phyloP scores from a whole-genome alignment of 2,797 vertebrate species.

The Fundulus diaphanus region DNA sequence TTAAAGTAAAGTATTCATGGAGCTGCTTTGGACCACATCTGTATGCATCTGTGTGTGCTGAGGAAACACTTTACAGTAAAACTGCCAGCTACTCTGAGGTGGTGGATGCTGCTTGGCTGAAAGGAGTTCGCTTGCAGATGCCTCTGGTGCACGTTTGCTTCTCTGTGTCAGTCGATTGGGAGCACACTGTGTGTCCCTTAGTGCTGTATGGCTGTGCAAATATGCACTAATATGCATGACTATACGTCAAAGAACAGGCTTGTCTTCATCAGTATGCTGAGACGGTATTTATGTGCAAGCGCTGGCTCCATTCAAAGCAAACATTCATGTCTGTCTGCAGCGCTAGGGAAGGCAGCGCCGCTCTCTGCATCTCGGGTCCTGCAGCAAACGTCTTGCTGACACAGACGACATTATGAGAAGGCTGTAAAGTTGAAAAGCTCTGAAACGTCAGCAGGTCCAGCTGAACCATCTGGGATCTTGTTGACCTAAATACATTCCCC shows the following conservation, averaged over 20 bases:
- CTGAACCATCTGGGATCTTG: conserved; percentile 49
- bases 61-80: conserved; percentile 75
- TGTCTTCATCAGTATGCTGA: conserved; percentile 64
- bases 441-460: conserved; percentile 32
- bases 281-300: conserved; percentile 30
- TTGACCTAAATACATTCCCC: conserved; percentile 61
- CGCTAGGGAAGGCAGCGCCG: conserved; percentile 1
- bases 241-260: conserved; percentile 18
- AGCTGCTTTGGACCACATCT: conserved; percentile 69
- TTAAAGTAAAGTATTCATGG: conserved; percentile 81
- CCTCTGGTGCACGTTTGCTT: conserved; percentile 30
- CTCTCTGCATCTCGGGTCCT: conserved; percentile 31
- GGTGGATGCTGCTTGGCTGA: conserved; percentile 23
- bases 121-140: conserved; percentile 54
- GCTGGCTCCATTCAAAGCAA: conserved; percentile 46
- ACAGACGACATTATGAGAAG: conserved; percentile 37
- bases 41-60: conserved; percentile 72
- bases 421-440: conserved; percentile 43
- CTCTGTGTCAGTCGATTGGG: conserved; percentile 17
- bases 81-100: conserved; percentile 62
- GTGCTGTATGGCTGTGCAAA: conserved; percentile 10
- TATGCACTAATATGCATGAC: conserved; percentile 18
- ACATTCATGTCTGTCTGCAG: conserved; percentile 51
- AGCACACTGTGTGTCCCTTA: conserved; percentile 13
- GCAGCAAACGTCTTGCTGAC: conserved; percentile 44